Evolutionary conservation across 2,888 invertebrate species (phyloP), one percentile per base, ranked within the genome.

Genomic region (Cataglyphis albicans): DNA sequence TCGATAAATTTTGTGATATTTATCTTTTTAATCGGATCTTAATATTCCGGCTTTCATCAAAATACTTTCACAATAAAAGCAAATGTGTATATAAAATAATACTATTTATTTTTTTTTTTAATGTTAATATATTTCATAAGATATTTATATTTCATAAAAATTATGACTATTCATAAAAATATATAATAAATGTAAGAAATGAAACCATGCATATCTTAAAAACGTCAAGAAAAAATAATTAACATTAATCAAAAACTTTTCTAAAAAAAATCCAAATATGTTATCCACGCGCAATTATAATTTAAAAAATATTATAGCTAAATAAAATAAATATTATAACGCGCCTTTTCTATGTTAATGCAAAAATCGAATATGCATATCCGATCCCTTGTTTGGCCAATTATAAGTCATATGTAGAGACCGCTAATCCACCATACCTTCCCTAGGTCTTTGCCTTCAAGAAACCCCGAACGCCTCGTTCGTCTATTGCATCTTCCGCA

Each of bases 1-100:
- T n/a, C 2, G 7, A 21, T 21, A 21, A 52, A 52, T 87, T 80
- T 83, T 78, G n/a, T 48, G 25, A n/a, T 78, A 44, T 61, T 57
- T 48, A 29, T 32, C 10, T 64, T 63, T 57, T 73, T 72, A 80
- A 80, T 78, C 70, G 59, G 70, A 68, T 55, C 38, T 68, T 70
- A 63, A 74, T 44, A 44, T 25, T 5, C 35, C 21, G 4, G 10
- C n/a, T 21, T 21, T 21, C 21, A 21, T 21, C 21, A 15, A 41
- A 63, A 63, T 61, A 41, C 41, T 41, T 61, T 29, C 29, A 41
- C 10, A 41, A 41, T 41, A 41, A 12, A 41, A 41, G 1, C 41
- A 41, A 41, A 41, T 41, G 41, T n/a, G 38, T 25, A 2, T 25
- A 9, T 25, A 10, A 2, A 18, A 9, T 6, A 57, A 55, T 72